Evolutionary conservation across 1,140 invertebrate genomes (phyloP), one percentile per base, ranked within the genome.

Genomic region (Tetramorium alpestre): DNA sequence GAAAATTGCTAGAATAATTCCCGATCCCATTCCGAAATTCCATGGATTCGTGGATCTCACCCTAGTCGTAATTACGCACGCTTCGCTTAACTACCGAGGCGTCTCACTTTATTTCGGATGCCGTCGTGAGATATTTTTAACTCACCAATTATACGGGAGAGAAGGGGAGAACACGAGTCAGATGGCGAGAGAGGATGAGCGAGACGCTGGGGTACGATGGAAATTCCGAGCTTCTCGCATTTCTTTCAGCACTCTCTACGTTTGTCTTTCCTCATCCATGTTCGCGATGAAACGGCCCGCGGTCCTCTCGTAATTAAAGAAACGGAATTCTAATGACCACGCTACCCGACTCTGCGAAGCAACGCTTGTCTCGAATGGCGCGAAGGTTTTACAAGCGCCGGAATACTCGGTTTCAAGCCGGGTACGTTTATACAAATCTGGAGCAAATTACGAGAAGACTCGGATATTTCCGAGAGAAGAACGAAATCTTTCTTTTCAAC

Each of bases 261-360:
- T 88, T 88, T 88, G 81, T 82, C 89, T 90, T 90, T 88, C 70
- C 81, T 90, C 86, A 76, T 73, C 86, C 58, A 90, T 77, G 89
- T 54, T 87, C 62, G 54, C 62, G 60, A 70, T 69, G 64, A 81
- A 89, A 89, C 65, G 81, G 38, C 49, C 67, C 73, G 76, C 81
- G 77, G 89, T 86, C 49, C 76, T 91, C 78, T 78, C 65, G 87
- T 90, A 91, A 91, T 91, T 91, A 91, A 91, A 90, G 84, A 88
- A 91, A 87, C 89, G 84, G 69, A 88, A 91, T 90, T 91, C 84
- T 80, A 91, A 54, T 62, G 82, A 82, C 51, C 70, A 13, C n/a
- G 70, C 60, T 58, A 64, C 5, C 72, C 56, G 47, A 28, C 25
- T 3, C 47, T 7, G 41, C 56, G 47, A 13, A 28, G 60, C 80